Conservation (phyloP, 2,888 invertebrate species). For the Sarcophaga variegata region DNA sequence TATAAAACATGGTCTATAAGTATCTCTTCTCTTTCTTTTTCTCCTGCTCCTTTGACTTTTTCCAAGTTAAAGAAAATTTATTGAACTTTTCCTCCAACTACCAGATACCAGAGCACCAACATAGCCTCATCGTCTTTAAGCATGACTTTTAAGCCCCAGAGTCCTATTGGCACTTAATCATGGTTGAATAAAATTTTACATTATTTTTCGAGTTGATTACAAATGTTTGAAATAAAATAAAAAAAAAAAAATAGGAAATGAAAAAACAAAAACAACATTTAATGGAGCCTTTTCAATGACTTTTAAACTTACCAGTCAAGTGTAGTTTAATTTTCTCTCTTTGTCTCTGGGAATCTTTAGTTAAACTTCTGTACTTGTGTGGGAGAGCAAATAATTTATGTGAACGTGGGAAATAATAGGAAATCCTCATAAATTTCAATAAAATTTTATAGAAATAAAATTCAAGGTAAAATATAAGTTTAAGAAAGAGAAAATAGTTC, state of each 20-base stretch:
- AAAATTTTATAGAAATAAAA: no score
- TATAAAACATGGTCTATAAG: constrained; percentile 33
- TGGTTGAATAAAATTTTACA: constrained; percentile 51
- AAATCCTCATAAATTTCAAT: no score
- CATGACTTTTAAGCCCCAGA: constrained; percentile 61
- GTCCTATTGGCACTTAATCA: constrained; percentile 65
- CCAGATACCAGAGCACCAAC: no score
- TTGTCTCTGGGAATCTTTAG: no score
- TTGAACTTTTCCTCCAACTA: constrained; percentile 20
- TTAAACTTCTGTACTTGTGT: no score
- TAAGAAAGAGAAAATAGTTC: no score
- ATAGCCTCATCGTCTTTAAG: not conserved
- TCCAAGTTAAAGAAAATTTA: constrained; percentile 56
- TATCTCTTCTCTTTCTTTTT: not conserved
- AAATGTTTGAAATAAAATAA: not conserved
- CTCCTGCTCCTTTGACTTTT: not conserved
- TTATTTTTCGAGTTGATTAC: constrained; percentile 57
- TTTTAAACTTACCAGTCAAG: not conserved
- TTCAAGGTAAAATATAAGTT: no score
- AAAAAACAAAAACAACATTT: no score
- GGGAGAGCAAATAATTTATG: no score
- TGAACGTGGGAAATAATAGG: no score
- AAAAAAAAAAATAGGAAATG: no score
- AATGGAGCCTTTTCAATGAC: not conserved
- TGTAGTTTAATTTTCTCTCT: not conserved